Percentiles rank a stretch among this genome's conserved stretches.
These are phyloP conservation scores for Pseudococcus viburni DNA, from an alignment of 2,888 invertebrate genomes.

Conservation along the genomic window DNA sequence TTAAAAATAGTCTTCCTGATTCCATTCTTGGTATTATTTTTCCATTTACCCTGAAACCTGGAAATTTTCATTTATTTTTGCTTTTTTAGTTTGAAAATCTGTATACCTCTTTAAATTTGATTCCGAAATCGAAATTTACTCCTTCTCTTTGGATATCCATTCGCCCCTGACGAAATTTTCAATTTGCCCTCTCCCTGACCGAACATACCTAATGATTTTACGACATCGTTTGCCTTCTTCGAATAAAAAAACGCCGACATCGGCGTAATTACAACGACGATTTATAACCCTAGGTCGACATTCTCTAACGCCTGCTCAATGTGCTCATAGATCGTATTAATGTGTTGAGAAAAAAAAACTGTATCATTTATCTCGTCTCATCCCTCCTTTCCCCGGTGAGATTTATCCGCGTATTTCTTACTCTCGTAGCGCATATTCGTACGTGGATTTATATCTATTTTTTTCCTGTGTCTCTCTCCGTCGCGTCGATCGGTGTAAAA, in stretches of 20 bases:
- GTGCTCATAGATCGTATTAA: neutral
- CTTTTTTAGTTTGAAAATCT: too few species aligned
- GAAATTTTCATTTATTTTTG: too few species aligned
- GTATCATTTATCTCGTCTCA: neutral
- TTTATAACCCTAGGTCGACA: neutral
- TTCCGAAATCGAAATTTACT: too few species aligned
- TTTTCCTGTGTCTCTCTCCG: neutral
- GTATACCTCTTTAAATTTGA: too few species aligned
- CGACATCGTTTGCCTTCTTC: neutral
- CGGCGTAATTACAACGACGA: neutral
- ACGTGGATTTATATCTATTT: neutral
- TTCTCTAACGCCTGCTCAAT: neutral
- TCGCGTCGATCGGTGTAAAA: neutral
- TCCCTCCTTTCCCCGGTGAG: too few species aligned
- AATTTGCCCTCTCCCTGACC: neutral
- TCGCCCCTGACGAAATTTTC: neutral
- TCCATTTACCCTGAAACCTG: too few species aligned
- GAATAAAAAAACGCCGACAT: neutral
- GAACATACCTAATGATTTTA: neutral
- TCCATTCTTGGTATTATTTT: too few species aligned
- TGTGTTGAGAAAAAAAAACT: neutral
- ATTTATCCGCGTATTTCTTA: too few species aligned
- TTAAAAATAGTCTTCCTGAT: too few species aligned
- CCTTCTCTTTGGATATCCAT: neutral
- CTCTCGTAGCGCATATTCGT: neutral